Base-by-base conservation (phyloP, 2,113 vertebrate species). In the Lampris incognitus region DNA sequence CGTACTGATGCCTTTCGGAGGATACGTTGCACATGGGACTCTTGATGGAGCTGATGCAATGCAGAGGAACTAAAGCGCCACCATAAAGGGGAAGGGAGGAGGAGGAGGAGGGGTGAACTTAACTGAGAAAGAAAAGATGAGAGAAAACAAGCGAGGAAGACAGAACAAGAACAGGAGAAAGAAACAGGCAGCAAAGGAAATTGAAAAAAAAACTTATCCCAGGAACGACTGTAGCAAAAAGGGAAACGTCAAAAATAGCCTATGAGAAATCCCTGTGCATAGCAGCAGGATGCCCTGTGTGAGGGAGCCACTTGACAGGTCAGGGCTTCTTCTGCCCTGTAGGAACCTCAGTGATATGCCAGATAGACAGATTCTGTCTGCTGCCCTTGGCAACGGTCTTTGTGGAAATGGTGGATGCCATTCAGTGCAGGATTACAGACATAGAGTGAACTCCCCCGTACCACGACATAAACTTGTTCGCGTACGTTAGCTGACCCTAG, bases 231-330 rank as follows among this genome's bases (percentile, higher is more conserved):
- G 78, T 74, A 78, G 86, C 74, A 87, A 90, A 89, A 75, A 84
- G 78, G 24, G 85, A 85, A 74, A 81, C 63, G 87, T 86, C 85
- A 87, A 83, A 91, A 89, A 87, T 83, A 91, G 69, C 72, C 0
- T 0, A 8, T 61, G 77, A 88, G 74, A 84, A 88, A 76, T 78
- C 70, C 63, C 65, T 79, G 59, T 10, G 1, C 38, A 72, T 38
- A 73, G 67, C 48, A 56, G 78, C 84, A 87, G 89, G 88, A 92
- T 86, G 84, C 75, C 6, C 40, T 2, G 46, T 69, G 60, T 73
- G 79, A 89, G 76, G 78, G 76, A 56, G 83, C 59, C 76, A 80
- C 48, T 69, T 72, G 63, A 85, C 82, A 88, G 79, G 85, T 88
- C 85, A 82, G 66, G 39, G 58, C 65, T 79, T 66, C 73, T 58